Evolutionary conservation across 2,888 invertebrate species (phyloP).

Genomic region (Pardosa pseudoannulata): DNA sequence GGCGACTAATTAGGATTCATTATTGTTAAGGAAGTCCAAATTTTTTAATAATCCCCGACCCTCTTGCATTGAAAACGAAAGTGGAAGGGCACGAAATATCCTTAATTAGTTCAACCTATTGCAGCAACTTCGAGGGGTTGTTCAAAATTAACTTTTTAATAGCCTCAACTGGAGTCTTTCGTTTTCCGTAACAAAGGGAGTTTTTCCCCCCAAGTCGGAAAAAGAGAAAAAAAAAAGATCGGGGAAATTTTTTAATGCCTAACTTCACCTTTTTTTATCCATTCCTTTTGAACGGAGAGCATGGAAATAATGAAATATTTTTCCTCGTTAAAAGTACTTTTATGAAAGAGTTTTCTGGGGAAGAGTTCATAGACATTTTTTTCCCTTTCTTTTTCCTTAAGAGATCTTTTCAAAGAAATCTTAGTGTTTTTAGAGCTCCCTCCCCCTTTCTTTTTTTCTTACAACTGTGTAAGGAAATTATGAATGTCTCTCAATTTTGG

Average conservation of each 20-base stretch:
- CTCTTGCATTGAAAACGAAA: not conserved
- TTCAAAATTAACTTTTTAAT: conserved; percentile 50
- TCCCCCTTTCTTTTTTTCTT: not conserved
- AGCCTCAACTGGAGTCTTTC: conserved; percentile 40
- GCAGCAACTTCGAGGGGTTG: conserved; percentile 23
- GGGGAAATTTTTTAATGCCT: not conserved
- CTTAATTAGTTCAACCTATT: conserved; percentile 47
- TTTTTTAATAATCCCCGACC: conserved; percentile 15
- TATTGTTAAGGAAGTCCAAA: conserved; percentile 1
- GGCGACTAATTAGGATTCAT: conserved; percentile 2
- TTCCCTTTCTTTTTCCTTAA: not conserved
- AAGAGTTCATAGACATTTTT: not conserved
- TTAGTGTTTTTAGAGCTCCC: too few relatives aligned
- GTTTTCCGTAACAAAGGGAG: conserved; percentile 18
- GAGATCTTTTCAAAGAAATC: too few relatives aligned
- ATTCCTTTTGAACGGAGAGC: not conserved
- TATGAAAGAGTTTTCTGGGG: not conserved
- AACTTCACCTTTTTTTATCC: not conserved
- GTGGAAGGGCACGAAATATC: conserved; percentile 26
- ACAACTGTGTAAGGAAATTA: not conserved
- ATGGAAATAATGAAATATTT: conserved; percentile 4
- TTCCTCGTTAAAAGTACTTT: conserved; percentile 14
- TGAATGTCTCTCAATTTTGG: not conserved
- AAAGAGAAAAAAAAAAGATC: not conserved
- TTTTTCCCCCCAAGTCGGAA: not conserved